A percentile compares a stretch with the other conserved stretches of the same genome.
Conservation (phyloP, 2,113 vertebrate species). For the Oreocharis arfaki region DNA sequence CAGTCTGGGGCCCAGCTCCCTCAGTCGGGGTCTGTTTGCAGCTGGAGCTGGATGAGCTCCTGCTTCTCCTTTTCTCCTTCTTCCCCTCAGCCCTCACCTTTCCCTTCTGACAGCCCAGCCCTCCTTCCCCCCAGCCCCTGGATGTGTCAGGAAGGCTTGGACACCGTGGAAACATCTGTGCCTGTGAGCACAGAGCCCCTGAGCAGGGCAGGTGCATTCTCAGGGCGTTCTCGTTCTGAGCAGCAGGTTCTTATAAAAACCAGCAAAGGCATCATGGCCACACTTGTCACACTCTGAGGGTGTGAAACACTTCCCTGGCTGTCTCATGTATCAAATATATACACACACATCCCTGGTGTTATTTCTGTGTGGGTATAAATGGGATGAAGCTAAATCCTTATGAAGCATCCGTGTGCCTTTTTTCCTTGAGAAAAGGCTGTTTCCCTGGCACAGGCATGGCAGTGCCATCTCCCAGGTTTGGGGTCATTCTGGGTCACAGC, state of each 20-base stretch:
- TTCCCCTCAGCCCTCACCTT: not conserved
- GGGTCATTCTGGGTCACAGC: not conserved
- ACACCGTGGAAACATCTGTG: rapidly evolving
- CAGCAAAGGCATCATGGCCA: not conserved
- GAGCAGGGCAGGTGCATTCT: not conserved
- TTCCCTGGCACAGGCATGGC: not conserved
- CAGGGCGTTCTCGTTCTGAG: not conserved
- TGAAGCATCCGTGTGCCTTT: not conserved
- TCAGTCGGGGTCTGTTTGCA: not conserved
- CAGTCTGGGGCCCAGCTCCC: not conserved
- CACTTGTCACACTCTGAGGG: not conserved
- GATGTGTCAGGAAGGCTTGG: not conserved
- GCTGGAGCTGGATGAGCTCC: not conserved
- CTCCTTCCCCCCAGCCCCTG: not conserved
- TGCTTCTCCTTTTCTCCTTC: not conserved
- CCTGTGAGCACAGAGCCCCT: not conserved
- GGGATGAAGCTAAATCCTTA: not conserved
- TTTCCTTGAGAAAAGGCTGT: not conserved
- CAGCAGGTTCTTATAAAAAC: not conserved
- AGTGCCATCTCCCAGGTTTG: not conserved
- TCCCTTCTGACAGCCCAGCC: not conserved
- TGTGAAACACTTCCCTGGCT: not conserved
- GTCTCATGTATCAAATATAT: not conserved
- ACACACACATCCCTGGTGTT: not conserved
- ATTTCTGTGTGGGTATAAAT: not conserved